A percentile compares a stretch with the other conserved stretches of the same genome.
These are phyloP conservation scores for Brachionus sp. DNA, from an alignment of 1,140 invertebrate genomes.

Conservation along the genomic window DNA sequence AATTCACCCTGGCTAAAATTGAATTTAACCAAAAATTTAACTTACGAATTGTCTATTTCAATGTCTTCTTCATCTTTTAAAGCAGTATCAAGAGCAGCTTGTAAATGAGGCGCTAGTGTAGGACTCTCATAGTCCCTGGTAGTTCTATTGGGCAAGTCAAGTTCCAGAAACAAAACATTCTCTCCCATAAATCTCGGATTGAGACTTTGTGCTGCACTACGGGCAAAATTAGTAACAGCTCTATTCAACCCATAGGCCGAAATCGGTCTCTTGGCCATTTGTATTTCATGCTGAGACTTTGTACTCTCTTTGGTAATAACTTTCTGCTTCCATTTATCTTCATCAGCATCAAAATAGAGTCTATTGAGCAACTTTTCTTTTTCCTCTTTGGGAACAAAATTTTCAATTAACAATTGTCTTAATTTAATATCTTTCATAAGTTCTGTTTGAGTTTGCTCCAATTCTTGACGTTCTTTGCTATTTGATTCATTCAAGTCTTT, in stretches of 20 bases:
- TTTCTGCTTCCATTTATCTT: conserved; percentile 73
- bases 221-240: conserved; percentile 71
- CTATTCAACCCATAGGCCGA: conserved; percentile 66
- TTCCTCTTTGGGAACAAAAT: conserved; percentile 89
- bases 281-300: not conserved
- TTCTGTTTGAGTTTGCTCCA: conserved; percentile 75
- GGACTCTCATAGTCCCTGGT: conserved; percentile 75
- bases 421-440: conserved; percentile 68
- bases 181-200: conserved; percentile 68
- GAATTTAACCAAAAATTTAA: not conserved
- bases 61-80: conserved; percentile 70
- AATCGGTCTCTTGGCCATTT: conserved; percentile 64
- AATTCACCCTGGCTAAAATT: too few species aligned
- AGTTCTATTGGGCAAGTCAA: conserved; percentile 74
- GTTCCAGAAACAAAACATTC: conserved; percentile 75
- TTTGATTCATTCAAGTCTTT: conserved; percentile 78
- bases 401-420: conserved; percentile 85
- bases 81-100: conserved; percentile 71
- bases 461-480: conserved; percentile 71
- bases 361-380: conserved; percentile 73
- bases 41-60: conserved; percentile 64
- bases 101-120: conserved; percentile 68
- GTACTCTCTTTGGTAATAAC: conserved; percentile 53
- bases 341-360: conserved; percentile 74
- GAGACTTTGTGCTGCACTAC: conserved; percentile 64